phyloP scores from a whole-genome alignment of 1,140 invertebrate genomes.

The Thaumatotibia leucotreta region DNA sequence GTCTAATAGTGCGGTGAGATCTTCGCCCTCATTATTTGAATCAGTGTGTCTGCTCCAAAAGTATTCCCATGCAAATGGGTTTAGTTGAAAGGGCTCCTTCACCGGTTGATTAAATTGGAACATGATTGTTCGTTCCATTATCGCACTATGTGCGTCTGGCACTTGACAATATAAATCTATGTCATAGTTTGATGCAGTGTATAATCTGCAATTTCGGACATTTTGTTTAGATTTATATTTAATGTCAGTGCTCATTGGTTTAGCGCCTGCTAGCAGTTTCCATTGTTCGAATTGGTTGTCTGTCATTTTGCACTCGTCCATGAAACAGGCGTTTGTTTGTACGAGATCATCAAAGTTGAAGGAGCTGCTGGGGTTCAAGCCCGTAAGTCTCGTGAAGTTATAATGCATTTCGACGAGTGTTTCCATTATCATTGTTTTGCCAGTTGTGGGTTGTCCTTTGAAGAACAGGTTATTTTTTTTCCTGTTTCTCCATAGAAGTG shows the following conservation, averaged over 20 bases:
- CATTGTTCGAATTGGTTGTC: slow-evolving; percentile 52
- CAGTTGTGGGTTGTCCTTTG: too few species aligned
- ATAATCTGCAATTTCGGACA: slow-evolving; percentile 20
- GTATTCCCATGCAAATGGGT: neutral
- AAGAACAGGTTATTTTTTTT: too few species aligned
- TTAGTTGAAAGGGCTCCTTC: neutral
- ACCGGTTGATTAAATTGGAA: neutral
- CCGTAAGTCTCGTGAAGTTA: slow-evolving; percentile 27
- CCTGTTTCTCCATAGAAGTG: too few species aligned
- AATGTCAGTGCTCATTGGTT: slow-evolving; percentile 31
- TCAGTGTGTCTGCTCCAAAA: too few species aligned
- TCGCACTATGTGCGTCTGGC: neutral
- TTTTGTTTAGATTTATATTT: slow-evolving; percentile 36
- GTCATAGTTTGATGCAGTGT: slow-evolving; percentile 30
- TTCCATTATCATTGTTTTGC: too few species aligned
- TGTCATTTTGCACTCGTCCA: slow-evolving; percentile 46
- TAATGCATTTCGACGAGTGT: slow-evolving; percentile 25
- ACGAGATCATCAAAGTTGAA: slow-evolving; percentile 33
- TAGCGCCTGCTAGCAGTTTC: slow-evolving; percentile 31
- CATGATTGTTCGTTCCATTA: neutral
- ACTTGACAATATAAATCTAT: slow-evolving; percentile 12
- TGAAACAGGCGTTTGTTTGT: slow-evolving; percentile 39
- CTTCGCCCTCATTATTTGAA: too few species aligned
- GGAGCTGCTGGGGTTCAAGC: slow-evolving; percentile 24
- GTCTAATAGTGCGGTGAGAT: too few species aligned